phyloP scores from a whole-genome alignment of 2,888 invertebrate species.

The Ashinkailepas kermadecensis region DNA sequence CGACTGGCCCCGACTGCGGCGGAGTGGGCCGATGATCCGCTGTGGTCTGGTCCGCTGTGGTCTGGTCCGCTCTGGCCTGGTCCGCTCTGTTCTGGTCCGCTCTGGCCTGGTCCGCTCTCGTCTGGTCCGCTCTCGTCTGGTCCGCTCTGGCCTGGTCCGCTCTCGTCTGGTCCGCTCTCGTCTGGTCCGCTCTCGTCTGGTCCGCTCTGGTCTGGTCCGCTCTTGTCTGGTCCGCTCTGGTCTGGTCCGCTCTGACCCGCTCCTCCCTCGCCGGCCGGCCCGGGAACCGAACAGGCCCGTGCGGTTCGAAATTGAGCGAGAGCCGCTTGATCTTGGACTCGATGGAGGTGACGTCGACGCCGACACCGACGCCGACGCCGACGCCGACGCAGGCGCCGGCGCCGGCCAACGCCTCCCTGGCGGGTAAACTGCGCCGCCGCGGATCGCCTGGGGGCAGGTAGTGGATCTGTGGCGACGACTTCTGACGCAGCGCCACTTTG shows the following conservation, averaged over 20 bases:
- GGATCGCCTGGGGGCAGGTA: slow-evolving; percentile 2
- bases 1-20: too few relatives aligned
- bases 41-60: not conserved
- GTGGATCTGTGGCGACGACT: slow-evolving; percentile 8
- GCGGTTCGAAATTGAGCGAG: slow-evolving; percentile 1
- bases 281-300: not conserved
- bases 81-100: too few relatives aligned
- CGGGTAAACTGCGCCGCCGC: not conserved
- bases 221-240: too few relatives aligned
- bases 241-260: not conserved
- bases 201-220: too few relatives aligned
- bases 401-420: not conserved
- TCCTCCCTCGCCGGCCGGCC: not conserved
- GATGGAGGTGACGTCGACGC: not conserved
- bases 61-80: too few relatives aligned
- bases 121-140: not conserved
- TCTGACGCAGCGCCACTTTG: not conserved
- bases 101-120: not conserved
- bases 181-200: not conserved
- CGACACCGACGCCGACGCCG: not conserved
- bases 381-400: not conserved
- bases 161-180: not conserved
- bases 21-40: not conserved
- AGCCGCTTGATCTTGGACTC: slow-evolving; percentile 16
- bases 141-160: too few relatives aligned